These are phyloP conservation scores for Mylabris phalerata DNA, from an alignment of 1,140 invertebrate species.

Conservation along the genomic window DNA sequence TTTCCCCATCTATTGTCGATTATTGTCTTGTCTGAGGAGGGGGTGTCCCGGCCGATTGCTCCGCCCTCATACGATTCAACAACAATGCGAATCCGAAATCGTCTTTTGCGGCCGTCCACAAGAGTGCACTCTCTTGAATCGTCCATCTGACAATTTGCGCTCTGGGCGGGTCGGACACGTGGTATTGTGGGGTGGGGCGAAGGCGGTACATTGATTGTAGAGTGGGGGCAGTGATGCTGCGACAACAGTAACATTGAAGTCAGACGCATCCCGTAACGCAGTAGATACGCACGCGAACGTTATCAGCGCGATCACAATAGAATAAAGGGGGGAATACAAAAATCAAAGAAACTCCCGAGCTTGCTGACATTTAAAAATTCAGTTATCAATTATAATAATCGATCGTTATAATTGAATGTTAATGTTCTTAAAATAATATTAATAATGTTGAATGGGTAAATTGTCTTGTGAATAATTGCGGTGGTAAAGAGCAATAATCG, in stretches of 20 bases:
- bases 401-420: too few species aligned
- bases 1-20: conserved; percentile 21
- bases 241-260: conserved; percentile 12
- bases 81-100: conserved; percentile 37
- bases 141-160: conserved; percentile 33
- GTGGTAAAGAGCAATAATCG: too few species aligned
- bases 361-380: too few species aligned
- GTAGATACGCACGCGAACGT: conserved; percentile 33
- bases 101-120: conserved; percentile 11
- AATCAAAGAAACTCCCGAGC: too few species aligned
- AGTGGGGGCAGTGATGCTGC: conserved; percentile 24
- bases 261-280: conserved; percentile 40
- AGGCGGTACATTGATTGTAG: conserved; percentile 17
- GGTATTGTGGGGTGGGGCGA: conserved; percentile 30
- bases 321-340: background rate
- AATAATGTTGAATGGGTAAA: too few species aligned
- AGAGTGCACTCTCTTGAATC: conserved; percentile 6
- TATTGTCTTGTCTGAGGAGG: conserved; percentile 28
- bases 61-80: conserved; percentile 26
- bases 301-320: background rate
- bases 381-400: too few species aligned
- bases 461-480: too few species aligned
- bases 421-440: too few species aligned
- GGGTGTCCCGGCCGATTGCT: conserved; percentile 30
- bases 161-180: conserved; percentile 38